A percentile compares a stretch with the other conserved stretches of the same genome.
These are phyloP conservation scores for Melolontha melolontha DNA, from an alignment of 2,888 invertebrate species.

Conservation along the genomic window DNA sequence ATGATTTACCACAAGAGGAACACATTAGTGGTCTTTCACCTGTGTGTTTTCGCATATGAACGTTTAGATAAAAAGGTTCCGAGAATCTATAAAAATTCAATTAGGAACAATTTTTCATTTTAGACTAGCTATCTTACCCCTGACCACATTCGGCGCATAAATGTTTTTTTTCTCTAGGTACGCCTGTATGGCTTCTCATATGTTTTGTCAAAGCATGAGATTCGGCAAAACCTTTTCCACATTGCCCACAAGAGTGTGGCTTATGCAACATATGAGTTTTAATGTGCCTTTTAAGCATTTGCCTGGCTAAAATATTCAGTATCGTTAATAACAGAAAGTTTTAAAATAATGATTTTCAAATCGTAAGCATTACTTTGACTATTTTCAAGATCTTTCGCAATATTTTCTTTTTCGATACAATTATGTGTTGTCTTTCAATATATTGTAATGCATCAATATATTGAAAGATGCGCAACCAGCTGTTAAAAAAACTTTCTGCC, in stretches of 20 bases:
- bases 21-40: conserved; percentile 58
- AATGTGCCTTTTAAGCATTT: conserved; percentile 67
- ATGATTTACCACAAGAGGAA: conserved; percentile 55
- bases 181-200: conserved; percentile 68
- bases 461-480: too few relatives aligned
- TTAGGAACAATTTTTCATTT: not conserved
- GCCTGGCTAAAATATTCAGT: conserved; percentile 53
- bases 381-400: not conserved
- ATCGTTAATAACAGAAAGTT: not conserved
- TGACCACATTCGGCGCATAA: conserved; percentile 67
- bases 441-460: too few relatives aligned
- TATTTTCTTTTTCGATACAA: too few relatives aligned
- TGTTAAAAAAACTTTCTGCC: too few relatives aligned
- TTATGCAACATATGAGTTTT: conserved; percentile 68
- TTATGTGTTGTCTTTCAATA: too few relatives aligned
- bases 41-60: conserved; percentile 59
- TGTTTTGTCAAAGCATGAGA: conserved; percentile 68
- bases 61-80: conserved; percentile 57
- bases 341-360: too few relatives aligned
- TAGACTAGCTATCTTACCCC: conserved; percentile 46
- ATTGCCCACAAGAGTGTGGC: conserved; percentile 67
- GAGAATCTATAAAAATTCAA: conserved; percentile 52
- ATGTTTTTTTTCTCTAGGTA: conserved; percentile 66
- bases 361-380: too few relatives aligned
- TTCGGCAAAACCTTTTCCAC: conserved; percentile 69